A percentile compares a stretch with the other conserved stretches of the same genome.
Evolutionary conservation across 2,888 invertebrate species (phyloP).

Genomic region (Oscheius sp.): DNA sequence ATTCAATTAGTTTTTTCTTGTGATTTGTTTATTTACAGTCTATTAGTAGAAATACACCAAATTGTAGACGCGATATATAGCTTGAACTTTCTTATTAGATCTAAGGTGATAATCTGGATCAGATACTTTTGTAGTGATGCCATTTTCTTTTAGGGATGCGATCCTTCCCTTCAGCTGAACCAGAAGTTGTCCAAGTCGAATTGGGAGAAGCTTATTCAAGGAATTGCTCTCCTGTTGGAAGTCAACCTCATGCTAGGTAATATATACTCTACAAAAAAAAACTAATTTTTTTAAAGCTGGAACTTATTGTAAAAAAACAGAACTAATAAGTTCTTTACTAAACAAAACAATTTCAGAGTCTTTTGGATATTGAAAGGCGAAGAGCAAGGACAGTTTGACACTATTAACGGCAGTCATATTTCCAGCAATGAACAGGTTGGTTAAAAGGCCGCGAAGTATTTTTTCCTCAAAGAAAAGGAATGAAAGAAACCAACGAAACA

Average conservation of each 20-base stretch:
- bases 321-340: too few species aligned
- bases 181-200: slow-evolving; percentile 62
- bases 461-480: too few species aligned
- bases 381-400: slow-evolving; percentile 61
- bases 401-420: slow-evolving; percentile 69
- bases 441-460: too few species aligned
- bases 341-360: slow-evolving; percentile 44
- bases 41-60: too few species aligned
- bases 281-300: too few species aligned
- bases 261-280: too few species aligned
- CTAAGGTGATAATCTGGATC: too few species aligned
- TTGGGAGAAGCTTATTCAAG: slow-evolving; percentile 67
- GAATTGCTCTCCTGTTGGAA: slow-evolving; percentile 67
- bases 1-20: not conserved
- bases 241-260: slow-evolving; percentile 62
- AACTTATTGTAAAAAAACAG: too few species aligned
- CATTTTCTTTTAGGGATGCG: slow-evolving; percentile 57
- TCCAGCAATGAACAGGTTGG: slow-evolving; percentile 68
- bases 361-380: slow-evolving; percentile 70
- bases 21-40: too few species aligned
- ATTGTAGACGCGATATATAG: too few species aligned
- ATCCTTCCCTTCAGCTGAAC: slow-evolving; percentile 54
- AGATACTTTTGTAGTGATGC: not conserved
- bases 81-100: too few species aligned
- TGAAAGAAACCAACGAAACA: too few species aligned